A percentile compares a stretch with the other conserved stretches of the same genome.
These are phyloP conservation scores for Eristalis tenax DNA, from an alignment of 2,888 invertebrate species.

Conservation along the genomic window DNA sequence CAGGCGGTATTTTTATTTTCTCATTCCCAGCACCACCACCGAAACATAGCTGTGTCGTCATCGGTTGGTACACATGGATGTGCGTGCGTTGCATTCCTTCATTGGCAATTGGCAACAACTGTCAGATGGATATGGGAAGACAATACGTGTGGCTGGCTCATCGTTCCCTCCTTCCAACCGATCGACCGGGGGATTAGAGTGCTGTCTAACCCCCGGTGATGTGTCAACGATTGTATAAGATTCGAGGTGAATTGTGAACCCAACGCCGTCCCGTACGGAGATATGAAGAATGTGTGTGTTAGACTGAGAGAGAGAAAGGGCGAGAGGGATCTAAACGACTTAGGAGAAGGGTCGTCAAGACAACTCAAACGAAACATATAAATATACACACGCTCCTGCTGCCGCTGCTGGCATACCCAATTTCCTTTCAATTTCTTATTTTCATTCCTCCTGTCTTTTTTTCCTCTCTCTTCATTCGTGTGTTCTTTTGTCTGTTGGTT, in stretches of 20 bases:
- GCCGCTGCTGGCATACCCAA: constrained; percentile 43
- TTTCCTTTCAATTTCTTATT: constrained; percentile 60
- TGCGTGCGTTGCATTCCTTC: constrained; percentile 64
- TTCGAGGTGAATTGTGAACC: background rate
- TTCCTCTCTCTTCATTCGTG: constrained; percentile 15
- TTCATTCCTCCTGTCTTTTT: constrained; percentile 14
- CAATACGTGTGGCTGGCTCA: constrained; percentile 25
- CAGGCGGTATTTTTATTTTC: constrained; percentile 40
- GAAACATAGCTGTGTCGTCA: background rate
- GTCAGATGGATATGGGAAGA: constrained; percentile 33
- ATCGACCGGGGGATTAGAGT: constrained; percentile 5
- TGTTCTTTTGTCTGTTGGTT: constrained; percentile 62
- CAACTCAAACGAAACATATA: constrained; percentile 40
- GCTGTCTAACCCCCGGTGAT: constrained; percentile 41
- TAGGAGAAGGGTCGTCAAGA: constrained; percentile 53
- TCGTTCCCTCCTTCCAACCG: constrained; percentile 36
- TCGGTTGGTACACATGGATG: constrained; percentile 20
- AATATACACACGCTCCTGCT: background rate
- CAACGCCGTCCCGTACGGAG: no score
- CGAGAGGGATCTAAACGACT: background rate
- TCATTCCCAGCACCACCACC: constrained; percentile 28
- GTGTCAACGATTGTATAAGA: constrained; percentile 57
- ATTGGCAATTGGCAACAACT: constrained; percentile 56
- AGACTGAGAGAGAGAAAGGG: background rate
- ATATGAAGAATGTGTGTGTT: no score